Evolutionary conservation across 2,797 vertebrate genomes (phyloP).

Genomic region (Pseudopleuronectes americanus): DNA sequence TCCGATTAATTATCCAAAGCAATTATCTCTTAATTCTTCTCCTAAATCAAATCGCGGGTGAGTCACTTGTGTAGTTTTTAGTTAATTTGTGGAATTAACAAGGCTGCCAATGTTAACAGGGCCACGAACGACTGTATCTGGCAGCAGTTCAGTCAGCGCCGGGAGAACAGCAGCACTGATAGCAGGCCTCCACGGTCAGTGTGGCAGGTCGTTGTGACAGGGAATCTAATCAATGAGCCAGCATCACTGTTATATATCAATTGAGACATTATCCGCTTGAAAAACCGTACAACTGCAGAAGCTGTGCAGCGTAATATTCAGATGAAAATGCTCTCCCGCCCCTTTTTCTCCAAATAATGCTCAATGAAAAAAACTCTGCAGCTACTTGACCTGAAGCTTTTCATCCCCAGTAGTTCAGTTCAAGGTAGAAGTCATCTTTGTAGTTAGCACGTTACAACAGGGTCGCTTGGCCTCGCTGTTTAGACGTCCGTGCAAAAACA

Average conservation of each 20-base stretch:
- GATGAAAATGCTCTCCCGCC: constrained; percentile 9
- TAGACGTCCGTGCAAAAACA: constrained; percentile 56
- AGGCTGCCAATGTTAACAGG: constrained; percentile 14
- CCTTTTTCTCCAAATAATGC: constrained; percentile 29
- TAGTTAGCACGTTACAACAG: constrained; percentile 28
- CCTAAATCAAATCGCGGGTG: background rate
- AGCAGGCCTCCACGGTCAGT: background rate
- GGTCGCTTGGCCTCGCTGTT: constrained; percentile 14
- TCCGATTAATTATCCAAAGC: background rate
- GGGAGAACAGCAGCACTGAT: background rate
- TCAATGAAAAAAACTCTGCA: constrained; percentile 8
- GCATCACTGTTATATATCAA: no score
- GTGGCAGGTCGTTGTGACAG: constrained; percentile 7
- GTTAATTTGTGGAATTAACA: constrained; percentile 19
- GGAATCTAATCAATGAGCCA: background rate
- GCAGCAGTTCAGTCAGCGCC: no score
- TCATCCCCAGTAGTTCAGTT: background rate
- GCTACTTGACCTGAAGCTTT: constrained; percentile 20
- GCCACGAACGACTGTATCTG: constrained; percentile 11
- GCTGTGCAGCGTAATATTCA: background rate
- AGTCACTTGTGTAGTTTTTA: background rate
- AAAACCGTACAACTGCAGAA: no score
- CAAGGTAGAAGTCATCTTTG: constrained; percentile 32
- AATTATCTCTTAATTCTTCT: background rate
- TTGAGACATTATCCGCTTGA: no score